phyloP scores from a whole-genome alignment of 2,888 invertebrate species.

The Osmoderma eremita region DNA sequence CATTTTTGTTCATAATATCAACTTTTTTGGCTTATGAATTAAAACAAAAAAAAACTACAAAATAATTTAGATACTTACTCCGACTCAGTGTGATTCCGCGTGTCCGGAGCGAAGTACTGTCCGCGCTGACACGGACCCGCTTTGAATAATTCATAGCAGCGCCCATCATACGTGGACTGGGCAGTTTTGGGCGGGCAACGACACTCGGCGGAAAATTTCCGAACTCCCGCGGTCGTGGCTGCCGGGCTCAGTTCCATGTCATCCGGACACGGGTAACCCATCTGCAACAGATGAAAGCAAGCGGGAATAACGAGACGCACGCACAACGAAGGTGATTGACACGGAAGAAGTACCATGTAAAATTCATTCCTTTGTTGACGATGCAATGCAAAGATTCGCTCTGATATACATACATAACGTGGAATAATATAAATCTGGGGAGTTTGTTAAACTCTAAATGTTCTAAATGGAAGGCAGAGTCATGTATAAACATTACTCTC shows the following conservation, averaged over 20 bases:
- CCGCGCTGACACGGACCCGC: conserved; percentile 78
- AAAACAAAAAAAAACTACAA: too few relatives aligned
- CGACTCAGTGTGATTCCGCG: conserved; percentile 55
- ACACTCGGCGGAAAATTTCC: conserved; percentile 77
- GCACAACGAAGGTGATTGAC: conserved; percentile 30
- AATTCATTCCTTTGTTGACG: neutral
- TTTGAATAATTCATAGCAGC: conserved; percentile 79
- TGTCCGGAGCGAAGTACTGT: conserved; percentile 79
- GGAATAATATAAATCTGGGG: neutral
- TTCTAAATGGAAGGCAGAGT: too few relatives aligned
- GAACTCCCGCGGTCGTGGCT: conserved; percentile 60
- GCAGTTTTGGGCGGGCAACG: conserved; percentile 85
- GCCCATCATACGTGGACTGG: conserved; percentile 73
- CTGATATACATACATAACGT: too few relatives aligned
- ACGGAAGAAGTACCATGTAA: conserved; percentile 14
- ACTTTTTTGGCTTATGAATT: too few relatives aligned
- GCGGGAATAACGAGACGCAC: neutral
- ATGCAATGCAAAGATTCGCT: neutral
- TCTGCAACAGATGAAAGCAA: conserved; percentile 55
- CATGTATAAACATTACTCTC: too few relatives aligned
- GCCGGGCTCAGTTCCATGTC: conserved; percentile 84
- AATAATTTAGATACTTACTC: conserved; percentile 44
- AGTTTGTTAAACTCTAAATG: too few relatives aligned
- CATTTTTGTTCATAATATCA: too few relatives aligned
- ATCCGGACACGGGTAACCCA: conserved; percentile 83